Evolutionary conservation across 1,140 invertebrate genomes (phyloP), one percentile per base, ranked within the genome.

Genomic region (Drosophila kepulauana): DNA sequence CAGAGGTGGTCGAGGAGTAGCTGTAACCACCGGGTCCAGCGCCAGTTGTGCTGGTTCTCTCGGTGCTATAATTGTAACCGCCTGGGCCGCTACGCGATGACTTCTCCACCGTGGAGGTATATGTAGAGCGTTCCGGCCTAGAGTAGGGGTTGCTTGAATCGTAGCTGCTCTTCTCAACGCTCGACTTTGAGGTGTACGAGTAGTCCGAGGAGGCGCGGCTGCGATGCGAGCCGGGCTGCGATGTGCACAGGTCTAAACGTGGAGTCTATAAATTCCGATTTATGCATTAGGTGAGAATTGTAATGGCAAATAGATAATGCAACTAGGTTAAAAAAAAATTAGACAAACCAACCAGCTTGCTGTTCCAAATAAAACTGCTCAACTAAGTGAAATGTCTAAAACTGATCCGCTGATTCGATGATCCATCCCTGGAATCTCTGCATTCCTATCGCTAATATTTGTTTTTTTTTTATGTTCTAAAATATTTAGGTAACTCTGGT

Each of bases 11-110:
- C 45, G 96, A 96, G 77, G 96, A 96, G 93, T 97, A 97, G 82
- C 96, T 96, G 93, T 97, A 97, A 79, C 96, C 95, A 85, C 96
- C 95, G 68, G 96, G 96, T 64, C 96, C 96, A 91, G 95, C 96
- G 76, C 93, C 93, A 85, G 94, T 93, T 88, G 95, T 95, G 80
- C 95, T 95, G 64, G 94, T 94, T 78, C 96, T 94, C 92, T 97
- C 96, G 85, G 96, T 95, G 80, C 94, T 94, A 93, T 97, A 97
- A 79, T 94, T 95, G 93, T 96, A 95, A 49, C 94, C 94, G 73
- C 95, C 94, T 68, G 95, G 95, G 28, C 95, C 95, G 41, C 95
- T 94, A 67, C 94, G 94, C 78, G 93, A 93, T 81, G 95, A 95
- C 59, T 95, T 94, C 93, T 96, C 95, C 87, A 95, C 94, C 73